phyloP scores from a whole-genome alignment of 1,140 invertebrate genomes.

The Drepana arcuata region DNA sequence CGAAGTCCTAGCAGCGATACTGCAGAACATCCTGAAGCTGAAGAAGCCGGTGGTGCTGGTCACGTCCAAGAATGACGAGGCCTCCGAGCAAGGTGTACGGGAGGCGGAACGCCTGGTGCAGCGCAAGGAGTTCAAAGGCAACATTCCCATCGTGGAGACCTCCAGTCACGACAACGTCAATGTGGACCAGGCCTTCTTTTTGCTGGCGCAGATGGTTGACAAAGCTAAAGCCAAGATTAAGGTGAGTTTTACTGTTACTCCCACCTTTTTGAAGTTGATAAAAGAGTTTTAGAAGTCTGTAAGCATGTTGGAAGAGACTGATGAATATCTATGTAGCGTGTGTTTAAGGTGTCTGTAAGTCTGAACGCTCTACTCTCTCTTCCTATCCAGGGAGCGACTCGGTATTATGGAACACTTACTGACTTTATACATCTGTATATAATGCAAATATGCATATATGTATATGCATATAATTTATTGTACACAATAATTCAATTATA shows the following conservation, averaged over 20 bases:
- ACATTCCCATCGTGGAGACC: constrained; percentile 93
- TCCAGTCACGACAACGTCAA: constrained; percentile 98
- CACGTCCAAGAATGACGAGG: constrained; percentile 97
- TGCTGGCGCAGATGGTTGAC: constrained; percentile 94
- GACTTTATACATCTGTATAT: too few relatives aligned
- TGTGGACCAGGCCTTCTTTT: constrained; percentile 93
- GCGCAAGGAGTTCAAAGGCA: constrained; percentile 92
- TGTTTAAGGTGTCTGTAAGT: too few relatives aligned
- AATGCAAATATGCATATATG: too few relatives aligned
- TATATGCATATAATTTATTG: too few relatives aligned
- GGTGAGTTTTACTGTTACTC: constrained; percentile 39
- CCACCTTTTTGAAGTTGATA: too few relatives aligned
- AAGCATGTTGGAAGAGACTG: too few relatives aligned
- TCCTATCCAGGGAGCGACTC: too few relatives aligned
- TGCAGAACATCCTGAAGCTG: constrained; percentile 89
- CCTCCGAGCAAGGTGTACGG: constrained; percentile 87
- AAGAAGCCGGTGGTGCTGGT: constrained; percentile 97
- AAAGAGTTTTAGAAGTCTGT: too few relatives aligned
- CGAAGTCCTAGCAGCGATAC: constrained; percentile 85
- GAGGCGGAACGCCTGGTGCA: constrained; percentile 92
- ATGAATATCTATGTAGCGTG: too few relatives aligned
- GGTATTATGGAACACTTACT: too few relatives aligned
- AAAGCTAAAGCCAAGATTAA: constrained; percentile 75
- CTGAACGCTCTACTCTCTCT: too few relatives aligned
- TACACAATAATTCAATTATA: too few relatives aligned